Base-by-base conservation (phyloP, 2,888 invertebrate genomes). In the Eupithecia inturbata region DNA sequence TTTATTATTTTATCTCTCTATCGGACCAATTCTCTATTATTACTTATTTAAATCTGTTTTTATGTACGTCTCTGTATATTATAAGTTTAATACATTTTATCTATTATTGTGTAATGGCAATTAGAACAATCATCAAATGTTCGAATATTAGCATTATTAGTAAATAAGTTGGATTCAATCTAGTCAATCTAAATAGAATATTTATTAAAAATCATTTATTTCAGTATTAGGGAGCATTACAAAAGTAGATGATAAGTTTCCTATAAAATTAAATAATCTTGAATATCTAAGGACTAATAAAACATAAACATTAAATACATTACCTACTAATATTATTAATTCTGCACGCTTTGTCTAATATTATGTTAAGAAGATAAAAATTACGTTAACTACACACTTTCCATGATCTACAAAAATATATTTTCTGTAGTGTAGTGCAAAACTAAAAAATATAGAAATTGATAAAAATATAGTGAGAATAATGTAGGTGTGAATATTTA, bases 381-480 rank as follows among this genome's bases (percentile, higher is more conserved):
- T 7, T 9, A 49, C 6, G 22, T 53, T 22, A n/a, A n/a, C n/a
- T n/a, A 49, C 22, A 53, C 53, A 53, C 22, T 53, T 22, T 10
- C 9, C 53, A 0, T 53, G 3, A 22, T 53, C 10, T 53, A 53
- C 22, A n/a, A 10, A 53, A 12, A 5, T 22, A 64, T 63, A 28
- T 62, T 62, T 63, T 64, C 3, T 3, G 36, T 63, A 63, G 63
- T 64, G 39, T 36, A 22, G 14, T 22, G 12, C n/a, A 33, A 36
- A 36, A 22, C 19, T 76, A 62, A 76, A 75, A 77, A 68, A 71
- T 75, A 77, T 62, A 80, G 76, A 77, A 77, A 67, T 74, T 72
- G 69, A 77, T 78, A 76, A 83, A 82, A 82, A 80, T 81, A 83
- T 81, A 86, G 86, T 86, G 86, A 86, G 86, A 86, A 78, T 85